These are phyloP conservation scores for Emydoidea blandingii DNA, from an alignment of 2,797 vertebrate species.

Conservation along the genomic window DNA sequence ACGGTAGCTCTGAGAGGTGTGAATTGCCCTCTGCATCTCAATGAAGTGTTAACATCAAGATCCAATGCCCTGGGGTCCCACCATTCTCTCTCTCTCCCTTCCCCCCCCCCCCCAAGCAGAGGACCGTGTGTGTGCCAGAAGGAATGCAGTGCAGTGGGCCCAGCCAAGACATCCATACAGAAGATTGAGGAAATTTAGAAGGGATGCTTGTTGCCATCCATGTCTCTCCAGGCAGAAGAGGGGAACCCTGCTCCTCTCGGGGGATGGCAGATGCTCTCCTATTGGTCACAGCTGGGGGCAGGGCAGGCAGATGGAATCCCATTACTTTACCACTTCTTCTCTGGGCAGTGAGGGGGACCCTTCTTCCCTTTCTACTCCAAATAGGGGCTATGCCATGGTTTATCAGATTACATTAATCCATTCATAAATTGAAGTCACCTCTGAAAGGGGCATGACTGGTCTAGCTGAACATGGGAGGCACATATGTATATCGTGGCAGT, in stretches of 20 bases:
- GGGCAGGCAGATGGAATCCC: not conserved
- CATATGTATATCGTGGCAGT: slow-evolving; percentile 16
- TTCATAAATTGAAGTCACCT: not conserved
- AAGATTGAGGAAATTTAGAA: not conserved
- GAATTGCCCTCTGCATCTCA: not conserved
- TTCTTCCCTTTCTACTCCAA: not conserved
- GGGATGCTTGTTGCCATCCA: not conserved
- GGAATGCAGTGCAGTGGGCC: not conserved
- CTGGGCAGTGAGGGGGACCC: not conserved
- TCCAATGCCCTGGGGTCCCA: not conserved
- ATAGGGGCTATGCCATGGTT: not conserved
- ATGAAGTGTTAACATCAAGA: not conserved
- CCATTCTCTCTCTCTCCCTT: not conserved
- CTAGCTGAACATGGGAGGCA: slow-evolving; percentile 34
- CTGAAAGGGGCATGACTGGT: slow-evolving; percentile 1
- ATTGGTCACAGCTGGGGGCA: not conserved
- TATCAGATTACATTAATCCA: not conserved
- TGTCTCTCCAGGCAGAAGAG: not conserved
- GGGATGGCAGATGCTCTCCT: not conserved
- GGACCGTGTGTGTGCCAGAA: not conserved
- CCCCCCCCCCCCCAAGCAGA: not conserved
- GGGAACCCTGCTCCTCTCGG: not conserved
- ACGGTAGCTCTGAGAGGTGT: not conserved
- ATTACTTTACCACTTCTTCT: not conserved
- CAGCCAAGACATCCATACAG: not conserved